These are phyloP conservation scores for Merodon equestris DNA, from an alignment of 2,888 invertebrate species.

Conservation along the genomic window DNA sequence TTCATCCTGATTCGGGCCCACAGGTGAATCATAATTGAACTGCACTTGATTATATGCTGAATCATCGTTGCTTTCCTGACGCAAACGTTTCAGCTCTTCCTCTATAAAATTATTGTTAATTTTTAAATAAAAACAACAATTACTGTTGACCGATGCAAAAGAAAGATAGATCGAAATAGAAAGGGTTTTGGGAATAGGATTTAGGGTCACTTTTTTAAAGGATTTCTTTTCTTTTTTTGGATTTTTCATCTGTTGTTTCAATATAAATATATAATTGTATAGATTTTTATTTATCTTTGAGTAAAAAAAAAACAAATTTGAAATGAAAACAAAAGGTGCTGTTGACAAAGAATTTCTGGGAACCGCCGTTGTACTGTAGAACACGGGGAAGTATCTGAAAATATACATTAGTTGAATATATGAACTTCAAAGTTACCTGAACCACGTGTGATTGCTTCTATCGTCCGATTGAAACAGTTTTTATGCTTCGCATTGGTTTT, in stretches of 20 bases:
- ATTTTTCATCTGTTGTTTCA: conserved; percentile 24
- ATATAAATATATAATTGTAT: conserved; percentile 26
- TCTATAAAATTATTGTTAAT: conserved; percentile 81
- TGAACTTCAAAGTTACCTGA: conserved; percentile 57
- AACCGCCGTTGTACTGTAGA: conserved; percentile 12
- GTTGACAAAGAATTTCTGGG: conserved; percentile 32
- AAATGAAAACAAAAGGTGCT: conserved; percentile 65
- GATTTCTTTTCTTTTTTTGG: conserved; percentile 20
- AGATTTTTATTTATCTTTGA: conserved; percentile 60
- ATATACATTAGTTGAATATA: conserved; percentile 57
- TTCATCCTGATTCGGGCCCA: conserved; percentile 78
- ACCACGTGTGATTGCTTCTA: background rate
- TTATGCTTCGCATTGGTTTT: background rate
- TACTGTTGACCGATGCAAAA: conserved; percentile 57
- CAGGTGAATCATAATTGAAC: conserved; percentile 85
- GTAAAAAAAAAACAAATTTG: conserved; percentile 51
- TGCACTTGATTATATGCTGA: conserved; percentile 85
- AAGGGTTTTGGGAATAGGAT: conserved; percentile 29
- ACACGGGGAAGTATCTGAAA: conserved; percentile 44
- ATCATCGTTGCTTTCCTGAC: conserved; percentile 82
- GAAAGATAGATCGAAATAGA: conserved; percentile 40
- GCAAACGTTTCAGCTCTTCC: conserved; percentile 93
- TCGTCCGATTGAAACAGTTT: too few species aligned
- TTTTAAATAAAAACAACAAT: conserved; percentile 63
- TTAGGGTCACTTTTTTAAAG: conserved; percentile 27